A percentile compares a stretch with the other conserved stretches of the same genome.
Conservation (phyloP, 2,113 vertebrate species). For the Dissostichus mawsoni region DNA sequence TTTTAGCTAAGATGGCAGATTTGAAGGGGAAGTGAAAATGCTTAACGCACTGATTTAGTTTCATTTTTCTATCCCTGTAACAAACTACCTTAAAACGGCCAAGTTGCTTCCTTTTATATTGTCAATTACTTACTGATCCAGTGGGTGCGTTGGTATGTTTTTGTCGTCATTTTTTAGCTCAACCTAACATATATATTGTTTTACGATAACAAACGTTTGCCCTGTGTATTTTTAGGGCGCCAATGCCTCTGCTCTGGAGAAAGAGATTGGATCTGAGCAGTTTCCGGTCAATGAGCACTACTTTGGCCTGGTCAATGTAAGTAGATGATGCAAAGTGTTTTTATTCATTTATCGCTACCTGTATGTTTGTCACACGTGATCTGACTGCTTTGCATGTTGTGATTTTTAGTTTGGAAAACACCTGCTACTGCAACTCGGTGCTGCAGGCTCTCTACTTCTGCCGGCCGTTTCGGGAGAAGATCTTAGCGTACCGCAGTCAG, state of each 20-base stretch:
- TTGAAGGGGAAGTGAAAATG: too few relatives aligned
- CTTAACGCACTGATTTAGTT: neutral
- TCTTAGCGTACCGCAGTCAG: slow-evolving; percentile 96
- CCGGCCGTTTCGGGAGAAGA: slow-evolving; percentile 97
- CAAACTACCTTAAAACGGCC: slow-evolving; percentile 31
- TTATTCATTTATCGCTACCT: neutral
- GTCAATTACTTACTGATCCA: neutral
- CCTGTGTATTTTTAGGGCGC: slow-evolving; percentile 88
- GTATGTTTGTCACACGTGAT: neutral
- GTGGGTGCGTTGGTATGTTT: too few relatives aligned
- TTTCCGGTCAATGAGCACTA: slow-evolving; percentile 99
- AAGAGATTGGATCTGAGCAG: slow-evolving; percentile 99
- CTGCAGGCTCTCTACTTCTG: slow-evolving; percentile 99
- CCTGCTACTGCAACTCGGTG: slow-evolving; percentile 99
- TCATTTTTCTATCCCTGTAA: neutral
- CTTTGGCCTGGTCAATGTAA: slow-evolving; percentile 98
- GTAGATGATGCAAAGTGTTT: slow-evolving; percentile 61
- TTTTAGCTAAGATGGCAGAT: too few relatives aligned
- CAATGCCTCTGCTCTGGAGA: slow-evolving; percentile 99
- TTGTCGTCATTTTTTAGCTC: neutral
- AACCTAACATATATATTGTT: neutral
- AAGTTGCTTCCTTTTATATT: too few relatives aligned
- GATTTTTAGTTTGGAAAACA: slow-evolving; percentile 93
- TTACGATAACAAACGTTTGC: neutral
- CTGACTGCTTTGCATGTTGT: slow-evolving; percentile 3